Evolutionary conservation across 1,140 invertebrate genomes (phyloP), one percentile per base, ranked within the genome.

Genomic region (Ruditapes philippinarum): DNA sequence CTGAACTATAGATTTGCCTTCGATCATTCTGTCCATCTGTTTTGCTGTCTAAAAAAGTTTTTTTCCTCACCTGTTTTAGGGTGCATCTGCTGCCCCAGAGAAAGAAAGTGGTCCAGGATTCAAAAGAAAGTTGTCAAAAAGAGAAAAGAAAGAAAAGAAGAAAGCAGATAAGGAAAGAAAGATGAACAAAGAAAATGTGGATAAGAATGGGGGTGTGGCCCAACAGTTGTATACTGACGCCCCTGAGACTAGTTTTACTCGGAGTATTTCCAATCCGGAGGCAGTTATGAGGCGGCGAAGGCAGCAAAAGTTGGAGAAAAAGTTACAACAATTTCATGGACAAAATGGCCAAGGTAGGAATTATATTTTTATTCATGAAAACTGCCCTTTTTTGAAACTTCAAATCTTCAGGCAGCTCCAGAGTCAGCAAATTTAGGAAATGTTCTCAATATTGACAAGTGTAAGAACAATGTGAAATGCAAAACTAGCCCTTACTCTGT

Each of bases 221-320:
- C 93, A 95, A 57, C 93, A 95, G 60, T 92, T 95, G 57, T 96
- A 96, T 90, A 93, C 92, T 54, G 99, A 99, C 96, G 96, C 99
- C 89, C 99, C 99, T 31, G 99, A 99, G 96, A 99, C 98, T 38
- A 94, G 93, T 65, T 99, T 99, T 96, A 99, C 99, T 25, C 97
- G 99, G 90, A 99, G 98, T 91, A 99, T 99, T 94, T 99, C 99
- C 76, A 99, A 99, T 97, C 99, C 99, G 14, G 99, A 99, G 96
- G 98, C 99, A 82, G 99, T 99, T 82, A 99, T 99, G 99, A 97
- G 99, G 88, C 97, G 99, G 49, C 96, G 99, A 85, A 96, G 99
- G n/a, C 99, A 99, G 94, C 98, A 99, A 95, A 99, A 99, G 95
- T 96, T 99, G 68, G 99, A 99, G 96, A 97, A 98, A 93, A 99